Evolutionary conservation across 2,888 invertebrate genomes (phyloP).

Genomic region (Agrilus biguttatus): DNA sequence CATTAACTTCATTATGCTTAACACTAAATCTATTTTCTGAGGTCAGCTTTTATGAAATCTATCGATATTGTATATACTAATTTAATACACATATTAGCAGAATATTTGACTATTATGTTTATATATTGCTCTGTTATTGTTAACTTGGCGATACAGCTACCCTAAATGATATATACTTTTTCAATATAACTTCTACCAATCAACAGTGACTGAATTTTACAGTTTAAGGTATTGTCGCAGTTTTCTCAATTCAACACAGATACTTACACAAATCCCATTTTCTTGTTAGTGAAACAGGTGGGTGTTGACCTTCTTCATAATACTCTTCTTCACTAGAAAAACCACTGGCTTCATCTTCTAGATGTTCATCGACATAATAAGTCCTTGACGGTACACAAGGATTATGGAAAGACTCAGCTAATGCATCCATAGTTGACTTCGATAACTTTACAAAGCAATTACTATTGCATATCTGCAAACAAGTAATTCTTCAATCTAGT

Average conservation of each 20-base stretch:
- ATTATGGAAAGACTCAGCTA: slow-evolving; percentile 15
- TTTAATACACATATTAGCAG: too few species aligned
- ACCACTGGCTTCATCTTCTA: slow-evolving; percentile 25
- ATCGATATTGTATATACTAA: too few species aligned
- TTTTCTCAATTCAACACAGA: slow-evolving; percentile 1
- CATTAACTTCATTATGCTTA: too few species aligned
- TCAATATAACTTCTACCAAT: too few species aligned
- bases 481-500: neutral
- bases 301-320: slow-evolving; percentile 16
- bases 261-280: slow-evolving; percentile 28
- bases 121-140: too few species aligned
- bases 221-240: too few species aligned
- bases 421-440: slow-evolving; percentile 27
- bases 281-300: slow-evolving; percentile 12
- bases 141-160: too few species aligned
- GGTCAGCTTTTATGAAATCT: too few species aligned
- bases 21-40: too few species aligned
- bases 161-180: too few species aligned
- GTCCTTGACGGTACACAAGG: slow-evolving; percentile 5
- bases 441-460: slow-evolving; percentile 32
- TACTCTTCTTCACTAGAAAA: slow-evolving; percentile 28
- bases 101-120: too few species aligned
- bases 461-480: slow-evolving; percentile 34
- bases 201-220: too few species aligned
- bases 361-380: slow-evolving; percentile 13